Base-by-base conservation (phyloP, 2,797 vertebrate genomes). In the Loriculus beryllinus region DNA sequence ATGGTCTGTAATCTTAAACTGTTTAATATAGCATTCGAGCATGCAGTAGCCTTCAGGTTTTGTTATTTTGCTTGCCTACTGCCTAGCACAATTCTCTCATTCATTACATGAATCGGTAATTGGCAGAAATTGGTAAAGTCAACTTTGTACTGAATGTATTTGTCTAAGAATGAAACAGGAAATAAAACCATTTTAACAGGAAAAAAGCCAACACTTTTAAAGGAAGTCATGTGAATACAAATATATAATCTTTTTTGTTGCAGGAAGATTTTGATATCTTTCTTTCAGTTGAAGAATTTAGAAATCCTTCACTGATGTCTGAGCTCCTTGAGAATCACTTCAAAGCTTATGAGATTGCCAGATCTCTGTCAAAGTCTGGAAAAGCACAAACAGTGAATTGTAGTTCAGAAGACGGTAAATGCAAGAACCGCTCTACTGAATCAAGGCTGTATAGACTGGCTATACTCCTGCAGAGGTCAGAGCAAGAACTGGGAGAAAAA, bases 261-360 rank as follows among this genome's bases (percentile, higher is more conserved):
- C 93, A 99, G 99, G 98, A 99, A 95, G 98, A 99, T 94, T 99
- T 99, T 96, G 98, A 97, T 82, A 97, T 99, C 95, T 99, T 99
- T 91, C 98, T 99, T 96, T 98, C 99, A 2, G 98, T 98, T 8
- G 98, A 98, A 60, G 98, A 99, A 86, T 99, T 98, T 7, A 98
- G 98, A 68, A 98, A 98, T 93, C 97, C 97, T 20, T 95, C 96
- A 5, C 92, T 98, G 80, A 89, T 98, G 20, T 97, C 98, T 67
- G 96, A 97, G 82, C 98, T 99, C 64, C 98, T 98, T 47, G 98
- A 99, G 82, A 98, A 97, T 84, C 98, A 98, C 94, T 98, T 99
- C 79, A 98, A 97, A 8, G 98, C 98, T 28, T 98, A 98, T 3
- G 98, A 99, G 95, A 98, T 92, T 82, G 97, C 95, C 4, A 97